Evolutionary conservation across 2,888 invertebrate genomes (phyloP), one percentile per base, ranked within the genome.

Genomic region (Polydrusus tereticollis): DNA sequence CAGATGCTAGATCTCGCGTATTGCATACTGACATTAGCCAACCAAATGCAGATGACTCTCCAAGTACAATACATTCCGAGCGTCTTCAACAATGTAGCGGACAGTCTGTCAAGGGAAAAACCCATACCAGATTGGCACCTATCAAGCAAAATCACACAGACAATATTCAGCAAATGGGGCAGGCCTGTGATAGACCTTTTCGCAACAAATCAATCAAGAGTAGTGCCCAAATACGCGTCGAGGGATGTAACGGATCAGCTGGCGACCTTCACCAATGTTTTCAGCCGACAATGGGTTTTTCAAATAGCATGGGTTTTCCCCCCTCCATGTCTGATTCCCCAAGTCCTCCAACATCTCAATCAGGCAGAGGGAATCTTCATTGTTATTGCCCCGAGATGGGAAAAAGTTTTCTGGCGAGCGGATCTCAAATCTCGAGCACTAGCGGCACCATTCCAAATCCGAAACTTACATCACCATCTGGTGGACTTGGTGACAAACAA

Each of bases 151-250:
- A n/a, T 73, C 18, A 60, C 65, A 41, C 8, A 41, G n/a, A 59
- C n/a, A 21, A 73, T 74, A 23, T 70, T 76, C 47, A 29, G 52
- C 41, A 74, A 66, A 33, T 77, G 76, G 75, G 76, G 75, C 21
- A 72, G 45, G 4, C 75, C 75, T 7, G 45, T 75, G 21, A 72
- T 76, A 57, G 74, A 77, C 41, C 65, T 77, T 8, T 77, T 77
- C 52, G 77, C 76, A 5, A 14, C 63, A n/a, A n/a, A n/a, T n/a
- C n/a, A 16, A 12, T 77, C 77, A 20, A 64, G 33, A 26, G 74
- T 76, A 14, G 76, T 77, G 8, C 65, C 71, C 36, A 36, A 7
- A 6, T 77, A 76, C 63, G 76, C 52, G 16, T 29, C 75, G 4
- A 29, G 43, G 12, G 70, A 72, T 63, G 21, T 60, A 23, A 69